These are phyloP conservation scores for Epiblema foenella DNA, from an alignment of 2,888 invertebrate genomes.

Conservation along the genomic window DNA sequence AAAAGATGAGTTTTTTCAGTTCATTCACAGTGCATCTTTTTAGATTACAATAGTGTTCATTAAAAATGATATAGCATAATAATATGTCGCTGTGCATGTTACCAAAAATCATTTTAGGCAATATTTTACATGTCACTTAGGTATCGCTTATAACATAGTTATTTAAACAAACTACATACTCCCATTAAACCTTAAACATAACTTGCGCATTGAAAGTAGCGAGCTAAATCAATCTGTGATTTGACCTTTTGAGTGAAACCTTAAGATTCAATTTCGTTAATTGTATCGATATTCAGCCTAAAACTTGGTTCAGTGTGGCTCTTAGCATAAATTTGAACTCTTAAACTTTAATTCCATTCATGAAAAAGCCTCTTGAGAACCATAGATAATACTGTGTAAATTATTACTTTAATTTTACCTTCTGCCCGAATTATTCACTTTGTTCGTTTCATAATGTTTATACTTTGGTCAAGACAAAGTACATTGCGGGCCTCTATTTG, in stretches of 20 bases:
- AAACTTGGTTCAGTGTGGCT: conserved; percentile 16
- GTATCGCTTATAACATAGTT: neutral
- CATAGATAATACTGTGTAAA: conserved; percentile 33
- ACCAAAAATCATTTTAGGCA: neutral
- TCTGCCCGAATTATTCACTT: conserved; percentile 8
- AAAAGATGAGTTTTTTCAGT: too few relatives aligned
- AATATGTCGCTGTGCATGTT: neutral
- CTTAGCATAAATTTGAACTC: conserved; percentile 34
- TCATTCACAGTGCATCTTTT: too few relatives aligned
- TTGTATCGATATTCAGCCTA: neutral
- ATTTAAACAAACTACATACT: neutral
- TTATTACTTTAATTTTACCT: conserved; percentile 28
- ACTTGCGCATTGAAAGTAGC: neutral
- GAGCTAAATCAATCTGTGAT: neutral
- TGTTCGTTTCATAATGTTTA: neutral
- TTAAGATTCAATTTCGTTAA: conserved; percentile 3
- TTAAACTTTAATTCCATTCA: conserved; percentile 33
- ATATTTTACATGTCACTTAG: neutral
- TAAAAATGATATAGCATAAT: too few relatives aligned
- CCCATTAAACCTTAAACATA: conserved; percentile 8
- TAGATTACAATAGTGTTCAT: too few relatives aligned
- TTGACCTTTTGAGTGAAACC: neutral
- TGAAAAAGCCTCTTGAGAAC: conserved; percentile 31
- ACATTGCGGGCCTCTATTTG: neutral
- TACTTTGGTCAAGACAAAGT: too few relatives aligned